A percentile compares a stretch with the other conserved stretches of the same genome.
Evolutionary conservation across 2,888 invertebrate genomes (phyloP).

Genomic region (Ochlodes sylvanus): DNA sequence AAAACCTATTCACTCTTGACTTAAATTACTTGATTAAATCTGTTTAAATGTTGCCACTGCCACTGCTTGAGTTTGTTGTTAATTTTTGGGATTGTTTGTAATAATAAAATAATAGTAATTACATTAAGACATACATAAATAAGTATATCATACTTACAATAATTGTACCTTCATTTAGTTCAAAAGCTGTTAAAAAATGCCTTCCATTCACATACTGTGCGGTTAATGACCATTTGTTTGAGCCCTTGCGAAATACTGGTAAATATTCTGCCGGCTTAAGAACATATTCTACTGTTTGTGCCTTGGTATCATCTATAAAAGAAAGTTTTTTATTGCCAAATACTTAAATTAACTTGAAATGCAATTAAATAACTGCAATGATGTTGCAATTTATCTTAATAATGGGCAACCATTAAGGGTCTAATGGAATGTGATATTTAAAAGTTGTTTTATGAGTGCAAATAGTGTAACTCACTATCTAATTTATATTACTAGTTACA

Average conservation of each 20-base stretch:
- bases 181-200: slow-evolving; percentile 80
- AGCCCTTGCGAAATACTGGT: slow-evolving; percentile 71
- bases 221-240: slow-evolving; percentile 76
- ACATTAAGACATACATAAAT: no score
- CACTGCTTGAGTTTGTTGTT: no score
- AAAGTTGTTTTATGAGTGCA: neutral
- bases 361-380: neutral
- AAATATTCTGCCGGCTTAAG: slow-evolving; percentile 75
- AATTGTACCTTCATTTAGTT: slow-evolving; percentile 76
- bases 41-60: no score
- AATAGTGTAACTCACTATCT: neutral
- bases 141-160: slow-evolving; percentile 64
- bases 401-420: neutral
- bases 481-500: no score
- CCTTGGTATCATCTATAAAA: slow-evolving; percentile 67
- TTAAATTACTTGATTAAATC: no score
- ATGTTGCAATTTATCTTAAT: neutral
- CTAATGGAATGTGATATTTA: neutral
- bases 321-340: neutral
- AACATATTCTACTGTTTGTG: slow-evolving; percentile 74
- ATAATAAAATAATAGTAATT: no score
- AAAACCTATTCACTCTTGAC: no score
- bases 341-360: neutral
- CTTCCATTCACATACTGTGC: slow-evolving; percentile 81
- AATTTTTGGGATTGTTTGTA: no score